Evolutionary conservation across 2,113 vertebrate species (phyloP).

Genomic region (Perca fluviatilis): DNA sequence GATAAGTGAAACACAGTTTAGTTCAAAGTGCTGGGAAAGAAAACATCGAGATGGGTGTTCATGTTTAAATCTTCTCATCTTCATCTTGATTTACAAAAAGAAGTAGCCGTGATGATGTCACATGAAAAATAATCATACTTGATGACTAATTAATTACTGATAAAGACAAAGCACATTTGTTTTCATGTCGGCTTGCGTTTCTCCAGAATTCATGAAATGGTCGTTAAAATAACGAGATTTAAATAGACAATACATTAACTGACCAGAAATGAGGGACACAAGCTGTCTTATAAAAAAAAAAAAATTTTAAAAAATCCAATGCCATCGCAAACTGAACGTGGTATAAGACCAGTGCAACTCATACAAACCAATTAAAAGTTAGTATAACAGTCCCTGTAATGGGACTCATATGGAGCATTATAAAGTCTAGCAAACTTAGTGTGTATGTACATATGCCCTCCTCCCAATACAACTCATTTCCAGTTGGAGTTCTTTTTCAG

Average conservation of each 20-base stretch:
- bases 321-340: constrained; percentile 3
- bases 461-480: neutral
- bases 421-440: neutral
- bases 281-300: neutral
- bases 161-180: constrained; percentile 33
- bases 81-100: constrained; percentile 58
- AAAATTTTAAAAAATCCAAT: constrained; percentile 6
- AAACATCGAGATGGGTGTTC: neutral
- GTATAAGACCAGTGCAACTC: constrained; percentile 11
- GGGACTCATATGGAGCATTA: neutral
- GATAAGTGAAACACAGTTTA: neutral
- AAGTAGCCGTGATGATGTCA: constrained; percentile 10
- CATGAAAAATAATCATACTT: constrained; percentile 46
- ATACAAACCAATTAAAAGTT: constrained; percentile 1
- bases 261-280: constrained; percentile 33
- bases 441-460: neutral
- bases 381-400: neutral
- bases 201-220: constrained; percentile 36
- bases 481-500: neutral
- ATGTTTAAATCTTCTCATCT: constrained; percentile 52
- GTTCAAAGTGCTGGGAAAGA: neutral
- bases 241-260: constrained; percentile 28
- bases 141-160: constrained; percentile 27
- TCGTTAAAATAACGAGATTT: constrained; percentile 36
- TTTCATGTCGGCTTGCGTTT: constrained; percentile 2